Evolutionary conservation across 2,888 invertebrate genomes (phyloP).

Genomic region (Lathronympha strigana): DNA sequence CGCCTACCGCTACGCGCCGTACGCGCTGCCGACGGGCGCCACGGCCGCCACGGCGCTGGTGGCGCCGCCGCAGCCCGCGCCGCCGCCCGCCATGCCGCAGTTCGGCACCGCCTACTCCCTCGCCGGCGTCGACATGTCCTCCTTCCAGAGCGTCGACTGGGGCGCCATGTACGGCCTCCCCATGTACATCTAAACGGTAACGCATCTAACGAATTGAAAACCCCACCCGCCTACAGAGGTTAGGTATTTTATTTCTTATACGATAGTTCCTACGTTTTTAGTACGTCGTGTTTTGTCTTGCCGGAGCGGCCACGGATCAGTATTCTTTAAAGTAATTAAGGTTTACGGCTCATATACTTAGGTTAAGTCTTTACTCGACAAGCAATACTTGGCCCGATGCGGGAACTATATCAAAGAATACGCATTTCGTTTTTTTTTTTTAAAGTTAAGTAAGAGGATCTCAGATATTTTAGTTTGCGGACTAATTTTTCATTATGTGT

Average conservation of each 20-base stretch:
- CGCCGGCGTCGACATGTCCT: constrained; percentile 95
- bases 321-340: constrained; percentile 56
- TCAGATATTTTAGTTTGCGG: constrained; percentile 77
- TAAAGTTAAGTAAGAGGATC: constrained; percentile 67
- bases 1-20: constrained; percentile 80
- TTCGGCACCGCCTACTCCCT: constrained; percentile 91
- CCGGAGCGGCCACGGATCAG: constrained; percentile 60
- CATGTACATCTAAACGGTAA: constrained; percentile 90
- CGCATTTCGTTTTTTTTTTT: constrained; percentile 72
- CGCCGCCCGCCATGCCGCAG: constrained; percentile 85
- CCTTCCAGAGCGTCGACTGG: constrained; percentile 96
- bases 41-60: constrained; percentile 66
- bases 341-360: constrained; percentile 61
- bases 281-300: constrained; percentile 43
- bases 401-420: constrained; percentile 69
- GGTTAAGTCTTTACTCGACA: constrained; percentile 61
- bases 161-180: constrained; percentile 96
- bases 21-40: constrained; percentile 76
- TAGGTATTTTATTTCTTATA: constrained; percentile 54
- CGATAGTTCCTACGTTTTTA: constrained; percentile 63
- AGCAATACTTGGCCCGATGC: constrained; percentile 63
- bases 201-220: constrained; percentile 39
- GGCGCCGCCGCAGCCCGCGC: constrained; percentile 83
- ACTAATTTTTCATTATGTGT: constrained; percentile 57
- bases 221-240: constrained; percentile 60